Conservation (phyloP, 2,113 vertebrate genomes). For the Sakesphorus luctuosus region DNA sequence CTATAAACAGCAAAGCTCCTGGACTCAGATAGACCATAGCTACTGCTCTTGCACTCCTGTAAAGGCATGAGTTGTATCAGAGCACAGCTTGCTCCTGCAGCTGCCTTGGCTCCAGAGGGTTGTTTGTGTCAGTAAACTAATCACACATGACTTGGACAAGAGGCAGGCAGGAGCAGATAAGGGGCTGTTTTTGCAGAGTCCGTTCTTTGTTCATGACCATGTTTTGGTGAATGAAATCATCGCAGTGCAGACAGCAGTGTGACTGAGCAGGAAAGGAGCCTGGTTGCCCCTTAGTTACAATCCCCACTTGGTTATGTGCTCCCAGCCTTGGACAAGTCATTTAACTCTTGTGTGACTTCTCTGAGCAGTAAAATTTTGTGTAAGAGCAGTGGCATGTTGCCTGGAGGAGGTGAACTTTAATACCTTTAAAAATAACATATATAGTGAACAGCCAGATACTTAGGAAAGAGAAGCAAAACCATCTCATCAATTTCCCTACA, state of each 20-base stretch:
- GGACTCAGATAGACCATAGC: neutral
- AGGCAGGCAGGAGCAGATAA: constrained; percentile 69
- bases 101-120: constrained; percentile 49
- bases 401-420: neutral
- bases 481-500: neutral
- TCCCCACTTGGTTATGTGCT: neutral
- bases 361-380: neutral
- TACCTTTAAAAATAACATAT: neutral
- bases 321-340: neutral
- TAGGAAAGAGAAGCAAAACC: neutral
- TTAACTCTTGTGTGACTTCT: constrained; percentile 16
- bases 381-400: neutral
- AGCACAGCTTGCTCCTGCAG: constrained; percentile 43
- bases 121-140: constrained; percentile 66
- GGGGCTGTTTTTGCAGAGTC: constrained; percentile 60
- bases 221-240: constrained; percentile 71
- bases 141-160: constrained; percentile 63
- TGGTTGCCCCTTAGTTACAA: constrained; percentile 18
- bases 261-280: constrained; percentile 46
- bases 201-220: constrained; percentile 50
- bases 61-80: constrained; percentile 50
- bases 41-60: constrained; percentile 16
- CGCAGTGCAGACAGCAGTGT: constrained; percentile 4
- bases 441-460: neutral
- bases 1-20: neutral